A percentile compares a stretch with the other conserved stretches of the same genome.
Conservation (phyloP, 2,888 invertebrate genomes). For the Eilema sororculum region DNA sequence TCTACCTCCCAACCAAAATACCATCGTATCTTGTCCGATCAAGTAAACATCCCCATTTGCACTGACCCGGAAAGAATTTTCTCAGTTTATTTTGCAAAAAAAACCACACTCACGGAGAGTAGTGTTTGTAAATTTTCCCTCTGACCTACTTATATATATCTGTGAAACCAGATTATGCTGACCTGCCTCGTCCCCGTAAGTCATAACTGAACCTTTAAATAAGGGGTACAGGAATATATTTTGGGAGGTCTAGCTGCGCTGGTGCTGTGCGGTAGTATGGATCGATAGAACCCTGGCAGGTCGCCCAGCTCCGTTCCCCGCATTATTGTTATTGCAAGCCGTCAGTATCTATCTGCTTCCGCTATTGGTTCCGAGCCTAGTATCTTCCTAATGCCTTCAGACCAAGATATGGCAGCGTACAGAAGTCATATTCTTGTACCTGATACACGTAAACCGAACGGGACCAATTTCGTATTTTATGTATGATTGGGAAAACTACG, state of each 20-base stretch:
- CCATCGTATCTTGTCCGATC: slow-evolving; percentile 59
- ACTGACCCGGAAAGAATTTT: slow-evolving; percentile 80
- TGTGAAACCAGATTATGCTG: slow-evolving; percentile 69
- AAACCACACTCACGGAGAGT: slow-evolving; percentile 74
- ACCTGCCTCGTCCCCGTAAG: slow-evolving; percentile 63
- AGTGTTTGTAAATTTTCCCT: slow-evolving; percentile 86
- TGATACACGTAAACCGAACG: slow-evolving; percentile 52
- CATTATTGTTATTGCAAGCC: slow-evolving; percentile 86
- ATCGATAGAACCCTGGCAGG: slow-evolving; percentile 86
- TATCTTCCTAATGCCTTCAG: slow-evolving; percentile 71
- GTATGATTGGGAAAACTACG: slow-evolving; percentile 52
- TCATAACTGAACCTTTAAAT: slow-evolving; percentile 57
- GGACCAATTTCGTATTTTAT: slow-evolving; percentile 49
- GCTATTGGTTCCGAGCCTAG: slow-evolving; percentile 80
- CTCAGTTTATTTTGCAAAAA: slow-evolving; percentile 78
- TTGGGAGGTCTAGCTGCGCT: slow-evolving; percentile 71
- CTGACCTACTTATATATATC: slow-evolving; percentile 84
- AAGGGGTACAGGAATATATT: slow-evolving; percentile 68
- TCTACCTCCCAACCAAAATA: slow-evolving; percentile 43
- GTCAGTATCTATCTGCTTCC: slow-evolving; percentile 81
- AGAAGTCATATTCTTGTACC: slow-evolving; percentile 44
- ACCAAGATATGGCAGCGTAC: slow-evolving; percentile 69
- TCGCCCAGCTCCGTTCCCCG: slow-evolving; percentile 83
- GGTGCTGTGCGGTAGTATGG: slow-evolving; percentile 71
- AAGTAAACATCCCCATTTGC: slow-evolving; percentile 78